Percentiles rank a stretch among this genome's conserved stretches.
Evolutionary conservation across 1,140 invertebrate species (phyloP).

Genomic region (Halictus rubicundus): DNA sequence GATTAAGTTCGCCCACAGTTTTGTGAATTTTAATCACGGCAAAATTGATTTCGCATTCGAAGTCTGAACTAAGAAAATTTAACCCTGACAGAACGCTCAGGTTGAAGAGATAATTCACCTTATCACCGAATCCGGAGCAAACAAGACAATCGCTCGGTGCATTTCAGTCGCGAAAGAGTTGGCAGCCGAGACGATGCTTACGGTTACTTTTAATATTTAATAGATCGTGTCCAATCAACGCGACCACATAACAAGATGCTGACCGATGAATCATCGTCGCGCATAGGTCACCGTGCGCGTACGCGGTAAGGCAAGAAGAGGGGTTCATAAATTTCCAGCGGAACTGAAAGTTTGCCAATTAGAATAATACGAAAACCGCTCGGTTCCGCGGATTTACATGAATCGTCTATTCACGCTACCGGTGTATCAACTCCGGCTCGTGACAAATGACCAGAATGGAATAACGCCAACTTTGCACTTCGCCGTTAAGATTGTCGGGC

Average conservation of each 20-base stretch:
- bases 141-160: background rate
- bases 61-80: no score
- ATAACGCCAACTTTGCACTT: slow-evolving; percentile 36
- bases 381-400: slow-evolving; percentile 42
- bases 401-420: slow-evolving; percentile 44
- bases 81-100: no score
- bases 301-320: slow-evolving; percentile 13
- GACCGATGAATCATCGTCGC: slow-evolving; percentile 25
- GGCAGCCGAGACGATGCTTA: no score
- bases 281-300: slow-evolving; percentile 1
- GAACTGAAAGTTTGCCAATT: slow-evolving; percentile 49
- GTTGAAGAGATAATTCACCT: no score
- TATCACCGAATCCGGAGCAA: background rate
- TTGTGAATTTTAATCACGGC: no score
- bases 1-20: no score
- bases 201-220: slow-evolving; percentile 23
- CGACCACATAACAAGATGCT: slow-evolving; percentile 15
- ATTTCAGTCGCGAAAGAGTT: background rate
- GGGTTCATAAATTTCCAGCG: slow-evolving; percentile 43
- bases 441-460: slow-evolving; percentile 48
- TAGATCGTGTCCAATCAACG: slow-evolving; percentile 30
- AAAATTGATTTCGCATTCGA: no score
- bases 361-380: slow-evolving; percentile 52
- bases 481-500: slow-evolving; percentile 34
- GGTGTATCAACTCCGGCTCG: slow-evolving; percentile 35